phyloP scores from a whole-genome alignment of 2,888 invertebrate genomes.

The Hemaris fuciformis region DNA sequence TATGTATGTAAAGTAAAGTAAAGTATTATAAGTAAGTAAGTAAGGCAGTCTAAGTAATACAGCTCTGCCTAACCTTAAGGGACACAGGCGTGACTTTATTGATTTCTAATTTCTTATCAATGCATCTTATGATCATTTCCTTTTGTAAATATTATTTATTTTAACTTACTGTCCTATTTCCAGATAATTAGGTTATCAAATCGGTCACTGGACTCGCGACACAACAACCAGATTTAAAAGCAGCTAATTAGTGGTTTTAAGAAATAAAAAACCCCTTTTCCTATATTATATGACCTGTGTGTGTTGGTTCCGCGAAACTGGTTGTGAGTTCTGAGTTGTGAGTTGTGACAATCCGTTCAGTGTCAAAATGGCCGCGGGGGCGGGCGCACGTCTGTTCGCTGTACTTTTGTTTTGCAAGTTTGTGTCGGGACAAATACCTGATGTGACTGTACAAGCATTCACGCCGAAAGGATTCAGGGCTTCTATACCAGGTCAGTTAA shows the following conservation, averaged over 20 bases:
- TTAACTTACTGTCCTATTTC: too few species aligned
- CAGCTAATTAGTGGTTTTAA: background rate
- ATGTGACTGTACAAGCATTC: constrained; percentile 77
- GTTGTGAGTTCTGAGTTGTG: too few species aligned
- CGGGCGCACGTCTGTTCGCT: constrained; percentile 25
- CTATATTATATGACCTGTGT: background rate
- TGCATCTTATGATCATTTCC: too few species aligned
- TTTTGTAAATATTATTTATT: too few species aligned
- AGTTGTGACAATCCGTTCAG: constrained; percentile 32
- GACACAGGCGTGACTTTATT: too few species aligned
- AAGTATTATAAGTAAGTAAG: too few species aligned
- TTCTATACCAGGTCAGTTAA: constrained; percentile 80
- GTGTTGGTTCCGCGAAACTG: background rate
- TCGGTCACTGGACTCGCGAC: background rate
- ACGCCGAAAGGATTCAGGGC: constrained; percentile 80
- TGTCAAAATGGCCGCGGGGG: constrained; percentile 41
- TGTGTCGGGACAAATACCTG: constrained; percentile 52
- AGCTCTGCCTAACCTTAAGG: too few species aligned
- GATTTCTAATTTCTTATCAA: too few species aligned
- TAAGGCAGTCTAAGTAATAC: too few species aligned
- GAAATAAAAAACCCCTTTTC: background rate
- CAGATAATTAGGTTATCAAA: too few species aligned
- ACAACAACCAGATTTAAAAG: background rate
- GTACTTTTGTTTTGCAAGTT: constrained; percentile 26
- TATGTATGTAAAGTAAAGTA: too few species aligned